Evolutionary conservation across 1,140 invertebrate species (phyloP), one percentile per base, ranked within the genome.

Genomic region (Rhagoletis pomonella): DNA sequence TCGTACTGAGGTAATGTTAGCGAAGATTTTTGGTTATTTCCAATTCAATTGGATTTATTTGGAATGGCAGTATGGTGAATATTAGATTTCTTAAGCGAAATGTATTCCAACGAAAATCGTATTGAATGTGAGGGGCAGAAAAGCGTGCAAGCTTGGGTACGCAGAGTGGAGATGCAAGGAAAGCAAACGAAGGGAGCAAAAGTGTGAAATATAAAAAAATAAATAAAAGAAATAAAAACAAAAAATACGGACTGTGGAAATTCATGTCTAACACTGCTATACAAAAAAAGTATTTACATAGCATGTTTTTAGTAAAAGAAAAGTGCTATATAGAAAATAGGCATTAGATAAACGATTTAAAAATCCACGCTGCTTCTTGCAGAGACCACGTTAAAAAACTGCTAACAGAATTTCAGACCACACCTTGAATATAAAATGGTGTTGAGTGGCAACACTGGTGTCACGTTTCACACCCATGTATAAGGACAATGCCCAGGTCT

Each of bases 11-110:
- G 17, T 58, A 19, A 81, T 81, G 50, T 55, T 55, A 47, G 50
- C n/a, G 73, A 81, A 81, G 73, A 55, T 58, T 58, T 81, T 81
- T 14, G 73, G 73, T 81, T 81, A 55, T 81, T 81, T 81, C n/a
- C 50, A 81, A 81, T 58, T 81, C 73, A 81, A 81, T 29, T 81
- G 44, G 47, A 81, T 81, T 81, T 55, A 81, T 81, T 55, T 55
- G 14, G 73, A 55, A 29, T 55, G 73, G 44, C 50, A 58, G 47
- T 81, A 12, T 58, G 73, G 73, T 81, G 73, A 81, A 81, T 81
- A 81, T 81, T 81, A 81, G 73, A 81, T 81, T 81, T 81, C n/a
- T 29, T 55, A 4, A 12, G 17, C 9, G 29, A 81, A 55, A 81
- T 55, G 5, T 19, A 58, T 12, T 4, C 50, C n/a, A 55, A 12